Percentiles rank a stretch among this genome's conserved stretches.
Conservation (phyloP, 2,113 vertebrate genomes). For the Stegastes partitus region DNA sequence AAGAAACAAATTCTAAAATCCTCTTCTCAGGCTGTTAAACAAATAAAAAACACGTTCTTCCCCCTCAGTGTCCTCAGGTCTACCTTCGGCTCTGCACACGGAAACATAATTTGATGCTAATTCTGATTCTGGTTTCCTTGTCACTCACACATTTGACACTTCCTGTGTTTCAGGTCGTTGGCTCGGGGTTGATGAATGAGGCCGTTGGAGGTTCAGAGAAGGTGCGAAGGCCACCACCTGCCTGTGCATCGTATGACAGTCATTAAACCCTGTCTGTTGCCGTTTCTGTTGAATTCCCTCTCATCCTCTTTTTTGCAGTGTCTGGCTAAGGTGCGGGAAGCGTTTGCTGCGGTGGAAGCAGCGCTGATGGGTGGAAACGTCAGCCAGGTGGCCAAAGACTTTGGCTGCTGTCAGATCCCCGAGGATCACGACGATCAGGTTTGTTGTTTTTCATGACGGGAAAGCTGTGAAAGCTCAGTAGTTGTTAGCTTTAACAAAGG, state of each 20-base stretch:
- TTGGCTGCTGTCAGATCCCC: constrained; percentile 83
- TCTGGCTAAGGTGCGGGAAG: constrained; percentile 66
- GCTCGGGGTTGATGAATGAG: constrained; percentile 81
- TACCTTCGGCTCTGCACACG: neutral
- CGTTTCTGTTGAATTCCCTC: neutral
- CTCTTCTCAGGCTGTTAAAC: no score
- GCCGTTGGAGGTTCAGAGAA: constrained; percentile 87
- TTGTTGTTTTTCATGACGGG: no score
- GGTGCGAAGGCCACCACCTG: constrained; percentile 72
- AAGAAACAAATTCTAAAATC: no score
- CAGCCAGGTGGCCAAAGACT: constrained; percentile 75
- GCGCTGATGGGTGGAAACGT: constrained; percentile 60
- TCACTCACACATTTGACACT: neutral
- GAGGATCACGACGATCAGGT: constrained; percentile 72
- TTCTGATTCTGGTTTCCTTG: neutral
- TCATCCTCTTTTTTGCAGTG: constrained; percentile 79
- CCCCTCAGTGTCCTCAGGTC: neutral
- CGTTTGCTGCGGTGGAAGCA: constrained; percentile 81
- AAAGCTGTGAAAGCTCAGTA: no score
- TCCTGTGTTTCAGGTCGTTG: constrained; percentile 84
- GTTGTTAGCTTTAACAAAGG: neutral
- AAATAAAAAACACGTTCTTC: no score
- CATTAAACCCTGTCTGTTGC: neutral
- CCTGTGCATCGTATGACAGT: neutral
- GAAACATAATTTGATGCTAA: neutral